These are phyloP conservation scores for Noctua janthe DNA, from an alignment of 2,888 invertebrate genomes.

Conservation along the genomic window DNA sequence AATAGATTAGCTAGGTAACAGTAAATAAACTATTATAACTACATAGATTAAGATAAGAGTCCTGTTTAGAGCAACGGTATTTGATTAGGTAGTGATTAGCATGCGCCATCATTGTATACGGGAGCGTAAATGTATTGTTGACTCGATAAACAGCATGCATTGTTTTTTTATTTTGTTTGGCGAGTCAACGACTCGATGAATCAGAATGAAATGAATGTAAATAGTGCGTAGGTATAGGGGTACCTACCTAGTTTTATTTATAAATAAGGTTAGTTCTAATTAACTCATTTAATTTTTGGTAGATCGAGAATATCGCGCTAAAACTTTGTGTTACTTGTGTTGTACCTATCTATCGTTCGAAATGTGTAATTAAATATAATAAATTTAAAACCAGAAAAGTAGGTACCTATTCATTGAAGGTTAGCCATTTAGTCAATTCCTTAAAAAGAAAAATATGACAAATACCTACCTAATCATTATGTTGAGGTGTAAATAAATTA, in stretches of 20 bases:
- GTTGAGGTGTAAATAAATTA: neutral
- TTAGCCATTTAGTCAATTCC: neutral
- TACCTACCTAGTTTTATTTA: slow-evolving; percentile 8
- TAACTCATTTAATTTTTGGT: neutral
- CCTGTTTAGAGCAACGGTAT: neutral
- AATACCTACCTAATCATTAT: too few species aligned
- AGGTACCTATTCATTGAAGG: neutral
- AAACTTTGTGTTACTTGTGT: neutral
- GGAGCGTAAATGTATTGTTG: slow-evolving; percentile 2
- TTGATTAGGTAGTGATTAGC: neutral
- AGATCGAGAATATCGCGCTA: neutral
- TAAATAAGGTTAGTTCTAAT: slow-evolving; percentile 15
- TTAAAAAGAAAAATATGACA: too few species aligned
- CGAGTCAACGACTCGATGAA: slow-evolving; percentile 41
- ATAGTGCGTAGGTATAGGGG: slow-evolving; percentile 23
- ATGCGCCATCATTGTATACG: slow-evolving; percentile 13
- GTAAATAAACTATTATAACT: too few species aligned
- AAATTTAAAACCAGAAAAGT: neutral
- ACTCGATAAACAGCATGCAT: slow-evolving; percentile 27
- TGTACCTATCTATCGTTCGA: neutral
- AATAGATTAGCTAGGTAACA: too few species aligned
- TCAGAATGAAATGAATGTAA: slow-evolving; percentile 27
- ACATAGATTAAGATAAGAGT: too few species aligned
- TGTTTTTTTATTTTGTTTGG: slow-evolving; percentile 46
- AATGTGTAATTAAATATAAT: neutral